A percentile compares a stretch with the other conserved stretches of the same genome.
Conservation (phyloP, 2,113 vertebrate species). For the cattle (Bos taurus) region DNA sequence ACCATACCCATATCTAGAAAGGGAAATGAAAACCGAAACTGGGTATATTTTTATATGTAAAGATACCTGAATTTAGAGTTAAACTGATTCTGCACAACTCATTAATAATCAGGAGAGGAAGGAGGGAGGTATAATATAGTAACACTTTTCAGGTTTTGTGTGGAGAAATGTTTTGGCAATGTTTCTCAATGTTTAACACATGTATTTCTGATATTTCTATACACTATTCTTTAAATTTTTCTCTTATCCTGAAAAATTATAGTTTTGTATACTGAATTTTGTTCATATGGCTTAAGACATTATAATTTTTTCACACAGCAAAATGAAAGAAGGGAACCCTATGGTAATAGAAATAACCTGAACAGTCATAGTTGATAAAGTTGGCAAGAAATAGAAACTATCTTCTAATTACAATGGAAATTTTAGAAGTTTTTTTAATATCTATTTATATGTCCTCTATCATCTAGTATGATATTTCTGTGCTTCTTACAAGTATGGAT, state of each 20-base stretch:
- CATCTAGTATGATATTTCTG: neutral
- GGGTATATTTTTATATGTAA: neutral
- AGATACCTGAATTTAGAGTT: neutral
- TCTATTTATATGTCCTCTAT: neutral
- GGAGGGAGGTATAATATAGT: neutral
- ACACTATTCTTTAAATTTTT: slow-evolving; percentile 17
- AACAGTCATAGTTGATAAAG: neutral
- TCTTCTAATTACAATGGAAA: neutral
- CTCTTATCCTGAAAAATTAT: slow-evolving; percentile 10
- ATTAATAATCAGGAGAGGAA: slow-evolving; percentile 8
- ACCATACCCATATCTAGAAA: neutral
- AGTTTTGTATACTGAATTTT: slow-evolving; percentile 28
- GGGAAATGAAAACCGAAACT: neutral
- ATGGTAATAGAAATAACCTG: slow-evolving; percentile 1
- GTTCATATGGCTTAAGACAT: neutral
- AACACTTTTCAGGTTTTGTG: slow-evolving; percentile 5
- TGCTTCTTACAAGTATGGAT: neutral
- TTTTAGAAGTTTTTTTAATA: neutral
- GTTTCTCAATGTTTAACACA: slow-evolving; percentile 31
- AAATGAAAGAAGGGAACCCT: neutral
- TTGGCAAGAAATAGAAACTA: neutral
- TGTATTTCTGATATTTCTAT: slow-evolving; percentile 3
- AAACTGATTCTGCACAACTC: slow-evolving; percentile 14
- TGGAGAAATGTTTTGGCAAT: neutral
- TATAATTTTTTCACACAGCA: slow-evolving; percentile 18